Conservation (phyloP, 2,888 invertebrate species). For the Macrophya annulata region DNA sequence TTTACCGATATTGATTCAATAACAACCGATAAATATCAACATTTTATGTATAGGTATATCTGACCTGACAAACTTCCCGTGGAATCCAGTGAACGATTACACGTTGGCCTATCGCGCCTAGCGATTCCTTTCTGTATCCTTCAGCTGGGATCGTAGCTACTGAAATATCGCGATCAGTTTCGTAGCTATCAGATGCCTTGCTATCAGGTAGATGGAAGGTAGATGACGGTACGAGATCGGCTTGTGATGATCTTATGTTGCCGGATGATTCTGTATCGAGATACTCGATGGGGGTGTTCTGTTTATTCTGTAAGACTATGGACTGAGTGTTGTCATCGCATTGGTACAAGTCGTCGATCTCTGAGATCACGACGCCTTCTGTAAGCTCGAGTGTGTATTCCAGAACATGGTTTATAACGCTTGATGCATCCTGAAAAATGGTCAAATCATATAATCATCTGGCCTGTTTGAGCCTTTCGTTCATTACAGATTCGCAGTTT, state of each 20-base stretch:
- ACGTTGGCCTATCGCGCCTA: constrained; percentile 2
- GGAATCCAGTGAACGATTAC: constrained; percentile 65
- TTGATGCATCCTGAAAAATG: constrained; percentile 29
- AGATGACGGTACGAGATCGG: background rate
- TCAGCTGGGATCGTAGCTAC: constrained; percentile 10
- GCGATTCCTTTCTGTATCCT: constrained; percentile 40
- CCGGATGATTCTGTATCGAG: background rate
- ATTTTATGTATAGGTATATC: background rate
- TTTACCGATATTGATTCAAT: background rate
- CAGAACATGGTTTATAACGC: constrained; percentile 30
- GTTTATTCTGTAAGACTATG: background rate
- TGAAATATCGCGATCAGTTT: background rate
- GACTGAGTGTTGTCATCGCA: background rate
- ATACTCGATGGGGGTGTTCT: background rate
- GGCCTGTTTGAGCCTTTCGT: background rate
- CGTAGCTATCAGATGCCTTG: constrained; percentile 3
- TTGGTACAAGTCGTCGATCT: background rate
- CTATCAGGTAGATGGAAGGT: background rate
- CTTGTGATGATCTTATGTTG: constrained; percentile 1
- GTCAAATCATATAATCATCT: background rate
- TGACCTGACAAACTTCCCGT: constrained; percentile 65
- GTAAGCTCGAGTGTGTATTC: constrained; percentile 20
- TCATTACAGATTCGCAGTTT: background rate
- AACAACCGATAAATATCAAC: background rate
- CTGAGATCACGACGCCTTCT: constrained; percentile 38